Conservation (phyloP, 2,888 invertebrate species). For the Junonia oenone region DNA sequence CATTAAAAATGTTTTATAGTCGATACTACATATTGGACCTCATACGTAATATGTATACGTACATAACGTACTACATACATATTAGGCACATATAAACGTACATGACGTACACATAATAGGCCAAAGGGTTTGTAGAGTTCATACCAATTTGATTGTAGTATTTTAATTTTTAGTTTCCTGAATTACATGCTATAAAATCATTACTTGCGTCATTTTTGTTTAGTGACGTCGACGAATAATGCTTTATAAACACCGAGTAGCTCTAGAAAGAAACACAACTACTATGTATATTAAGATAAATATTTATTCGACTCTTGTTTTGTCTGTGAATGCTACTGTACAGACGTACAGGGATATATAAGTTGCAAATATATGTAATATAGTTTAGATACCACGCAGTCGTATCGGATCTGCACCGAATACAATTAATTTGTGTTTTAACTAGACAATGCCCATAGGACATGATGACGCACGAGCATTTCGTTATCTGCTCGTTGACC, state of each 20-base stretch:
- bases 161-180: neutral
- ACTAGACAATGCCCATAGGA: conserved; percentile 12
- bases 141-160: neutral
- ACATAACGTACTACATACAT: no score
- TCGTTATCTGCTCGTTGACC: conserved; percentile 63
- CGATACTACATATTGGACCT: no score
- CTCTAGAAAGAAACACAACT: conserved; percentile 40
- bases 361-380: conserved; percentile 2
- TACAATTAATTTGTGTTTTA: neutral
- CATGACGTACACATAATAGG: neutral
- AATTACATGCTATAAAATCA: neutral
- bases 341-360: neutral
- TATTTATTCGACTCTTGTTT: conserved; percentile 40
- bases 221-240: conserved; percentile 48
- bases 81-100: neutral
- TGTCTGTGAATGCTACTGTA: conserved; percentile 12
- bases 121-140: neutral
- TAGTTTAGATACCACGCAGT: neutral
- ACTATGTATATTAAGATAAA: conserved; percentile 52
- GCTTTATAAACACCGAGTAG: conserved; percentile 49
- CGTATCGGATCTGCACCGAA: neutral
- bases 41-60: no score
- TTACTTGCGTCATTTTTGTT: conserved; percentile 1
- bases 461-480: conserved; percentile 52
- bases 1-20: neutral